Evolutionary conservation across 1,140 invertebrate genomes (phyloP).

Genomic region (Anoplophora glabripennis): DNA sequence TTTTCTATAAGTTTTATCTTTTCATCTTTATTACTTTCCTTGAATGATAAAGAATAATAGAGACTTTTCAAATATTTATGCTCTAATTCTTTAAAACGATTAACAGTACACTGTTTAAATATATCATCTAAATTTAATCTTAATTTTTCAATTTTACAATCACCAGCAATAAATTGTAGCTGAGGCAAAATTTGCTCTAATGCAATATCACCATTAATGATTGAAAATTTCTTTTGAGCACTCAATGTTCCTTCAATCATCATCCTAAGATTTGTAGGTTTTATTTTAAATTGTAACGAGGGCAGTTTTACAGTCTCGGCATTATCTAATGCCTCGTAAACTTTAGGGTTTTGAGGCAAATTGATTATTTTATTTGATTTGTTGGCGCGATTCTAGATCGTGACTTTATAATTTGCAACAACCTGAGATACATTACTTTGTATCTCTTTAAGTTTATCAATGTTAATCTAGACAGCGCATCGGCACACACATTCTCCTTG

Average conservation of each 20-base stretch:
- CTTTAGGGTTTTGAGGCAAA: background rate
- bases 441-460: background rate
- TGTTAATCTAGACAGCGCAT: background rate
- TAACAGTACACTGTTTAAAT: background rate
- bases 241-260: background rate
- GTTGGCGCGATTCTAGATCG: background rate
- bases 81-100: slow-evolving; percentile 1
- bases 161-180: background rate
- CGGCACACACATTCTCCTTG: too few relatives aligned
- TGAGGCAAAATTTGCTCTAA: background rate
- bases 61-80: background rate
- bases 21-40: background rate
- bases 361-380: background rate
- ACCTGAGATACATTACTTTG: too few relatives aligned
- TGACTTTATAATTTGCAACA: too few relatives aligned
- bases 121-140: slow-evolving; percentile 3
- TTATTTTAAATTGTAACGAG: background rate
- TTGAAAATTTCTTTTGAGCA: background rate
- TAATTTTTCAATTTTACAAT: background rate
- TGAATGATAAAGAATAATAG: background rate
- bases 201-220: background rate
- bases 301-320: background rate
- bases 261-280: slow-evolving; percentile 1
- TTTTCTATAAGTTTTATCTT: background rate
- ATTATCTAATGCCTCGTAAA: background rate